Evolutionary conservation across 2,888 invertebrate genomes (phyloP).

Genomic region (Branchellion lobata): DNA sequence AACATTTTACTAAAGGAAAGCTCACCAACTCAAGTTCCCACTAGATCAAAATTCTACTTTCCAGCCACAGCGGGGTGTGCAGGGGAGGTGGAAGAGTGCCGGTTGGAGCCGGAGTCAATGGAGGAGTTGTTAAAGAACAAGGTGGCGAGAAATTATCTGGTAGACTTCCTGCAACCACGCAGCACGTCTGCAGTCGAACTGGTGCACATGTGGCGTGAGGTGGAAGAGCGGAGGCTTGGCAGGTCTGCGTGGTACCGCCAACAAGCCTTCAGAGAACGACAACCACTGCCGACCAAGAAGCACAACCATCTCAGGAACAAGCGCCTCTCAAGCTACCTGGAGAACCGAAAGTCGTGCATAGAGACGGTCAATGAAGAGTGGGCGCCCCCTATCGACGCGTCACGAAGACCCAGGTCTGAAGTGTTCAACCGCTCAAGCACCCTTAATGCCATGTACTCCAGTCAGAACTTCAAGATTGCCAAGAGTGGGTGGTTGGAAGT

Average conservation of each 20-base stretch:
- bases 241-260: not conserved
- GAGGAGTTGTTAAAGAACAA: slow-evolving; percentile 27
- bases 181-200: slow-evolving; percentile 10
- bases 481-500: not conserved
- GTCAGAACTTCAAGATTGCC: not conserved
- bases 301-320: not conserved
- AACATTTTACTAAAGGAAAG: too few species aligned
- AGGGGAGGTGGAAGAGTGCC: not conserved
- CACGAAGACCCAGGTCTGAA: not conserved
- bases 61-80: not conserved
- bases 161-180: slow-evolving; percentile 4
- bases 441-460: not conserved
- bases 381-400: not conserved
- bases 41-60: not conserved
- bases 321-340: not conserved
- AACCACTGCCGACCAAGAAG: not conserved
- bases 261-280: not conserved
- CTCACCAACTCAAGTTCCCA: too few species aligned
- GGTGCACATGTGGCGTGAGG: slow-evolving; percentile 23
- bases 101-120: not conserved
- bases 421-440: slow-evolving; percentile 8
- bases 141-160: slow-evolving; percentile 20
- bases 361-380: not conserved
- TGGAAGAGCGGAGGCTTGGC: slow-evolving; percentile 6
- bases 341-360: not conserved